Conservation (phyloP, 2,888 invertebrate genomes). For the Alsophila aescularia region DNA sequence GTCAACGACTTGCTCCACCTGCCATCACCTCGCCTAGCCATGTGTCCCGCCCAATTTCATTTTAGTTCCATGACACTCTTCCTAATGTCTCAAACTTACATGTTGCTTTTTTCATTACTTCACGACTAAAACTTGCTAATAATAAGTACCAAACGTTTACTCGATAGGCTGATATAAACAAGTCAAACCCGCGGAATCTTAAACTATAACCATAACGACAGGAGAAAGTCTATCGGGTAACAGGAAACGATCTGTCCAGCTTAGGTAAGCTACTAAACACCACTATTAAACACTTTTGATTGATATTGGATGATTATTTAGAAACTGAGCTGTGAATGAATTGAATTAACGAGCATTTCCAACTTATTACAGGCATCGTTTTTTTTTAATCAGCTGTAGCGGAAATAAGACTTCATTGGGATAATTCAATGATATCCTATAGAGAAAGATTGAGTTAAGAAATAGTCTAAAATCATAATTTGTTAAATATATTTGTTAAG, state of each 20-base stretch:
- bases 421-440: too few relatives aligned
- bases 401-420: background rate
- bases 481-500: too few relatives aligned
- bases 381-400: background rate
- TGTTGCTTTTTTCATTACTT: too few relatives aligned
- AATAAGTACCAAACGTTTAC: background rate
- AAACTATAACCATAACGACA: slow-evolving; percentile 10
- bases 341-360: background rate
- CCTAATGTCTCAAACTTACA: too few relatives aligned
- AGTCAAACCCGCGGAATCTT: background rate
- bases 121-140: background rate
- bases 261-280: slow-evolving; percentile 33
- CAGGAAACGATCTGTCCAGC: slow-evolving; percentile 27
- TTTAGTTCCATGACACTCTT: too few relatives aligned
- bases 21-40: too few relatives aligned
- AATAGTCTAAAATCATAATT: too few relatives aligned
- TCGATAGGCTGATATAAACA: background rate
- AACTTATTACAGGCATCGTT: background rate
- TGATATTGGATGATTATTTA: background rate
- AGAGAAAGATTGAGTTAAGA: too few relatives aligned
- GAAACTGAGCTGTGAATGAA: background rate
- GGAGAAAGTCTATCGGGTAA: slow-evolving; percentile 33
- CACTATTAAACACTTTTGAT: slow-evolving; percentile 28
- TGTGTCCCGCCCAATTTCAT: too few relatives aligned
- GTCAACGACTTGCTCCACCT: too few relatives aligned